These are phyloP conservation scores for Pheosia tremula DNA, from an alignment of 2,888 invertebrate genomes.

Conservation along the genomic window DNA sequence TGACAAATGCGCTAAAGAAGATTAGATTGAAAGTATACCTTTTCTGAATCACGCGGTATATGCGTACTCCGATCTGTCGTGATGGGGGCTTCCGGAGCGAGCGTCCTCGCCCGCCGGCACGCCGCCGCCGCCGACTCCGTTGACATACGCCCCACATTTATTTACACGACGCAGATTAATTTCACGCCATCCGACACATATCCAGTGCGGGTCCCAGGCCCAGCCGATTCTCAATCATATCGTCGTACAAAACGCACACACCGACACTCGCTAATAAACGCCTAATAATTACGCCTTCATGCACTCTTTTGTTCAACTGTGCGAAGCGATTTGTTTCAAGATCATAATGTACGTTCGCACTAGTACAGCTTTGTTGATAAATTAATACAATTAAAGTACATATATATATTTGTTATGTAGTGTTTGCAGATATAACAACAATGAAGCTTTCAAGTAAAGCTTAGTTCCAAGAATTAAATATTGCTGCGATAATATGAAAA, in stretches of 20 bases:
- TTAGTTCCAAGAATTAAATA: neutral
- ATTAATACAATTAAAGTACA: neutral
- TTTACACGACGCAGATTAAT: conserved; percentile 79
- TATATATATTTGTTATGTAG: too few species aligned
- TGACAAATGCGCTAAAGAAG: too few species aligned
- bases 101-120: conserved; percentile 43
- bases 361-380: neutral
- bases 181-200: conserved; percentile 70
- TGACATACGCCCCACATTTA: conserved; percentile 75
- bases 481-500: neutral
- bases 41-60: neutral
- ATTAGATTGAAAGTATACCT: neutral
- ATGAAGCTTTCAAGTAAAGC: neutral
- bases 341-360: neutral
- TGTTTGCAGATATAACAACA: too few species aligned
- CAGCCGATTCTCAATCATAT: conserved; percentile 58
- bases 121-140: conserved; percentile 47
- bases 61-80: conserved; percentile 53
- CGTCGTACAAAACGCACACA: conserved; percentile 47
- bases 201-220: conserved; percentile 51
- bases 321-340: conserved; percentile 8
- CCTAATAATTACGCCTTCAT: conserved; percentile 38
- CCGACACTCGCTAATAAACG: conserved; percentile 37
- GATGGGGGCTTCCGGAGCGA: conserved; percentile 49
- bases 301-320: conserved; percentile 27